phyloP scores from a whole-genome alignment of 2,888 invertebrate genomes.

The Orchesella flavescens region DNA sequence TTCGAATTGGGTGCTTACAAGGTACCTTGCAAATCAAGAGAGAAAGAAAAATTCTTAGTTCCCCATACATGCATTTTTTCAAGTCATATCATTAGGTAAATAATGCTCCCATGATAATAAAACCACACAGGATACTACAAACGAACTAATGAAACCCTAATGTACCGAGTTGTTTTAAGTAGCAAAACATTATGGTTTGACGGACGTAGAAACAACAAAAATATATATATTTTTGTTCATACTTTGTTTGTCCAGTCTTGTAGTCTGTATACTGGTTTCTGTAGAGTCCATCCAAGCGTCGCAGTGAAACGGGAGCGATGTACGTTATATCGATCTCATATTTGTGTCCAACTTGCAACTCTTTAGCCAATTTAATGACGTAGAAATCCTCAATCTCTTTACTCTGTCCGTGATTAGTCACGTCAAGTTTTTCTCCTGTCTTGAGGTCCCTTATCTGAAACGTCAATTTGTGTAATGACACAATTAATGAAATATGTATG shows the following conservation, averaged over 20 bases:
- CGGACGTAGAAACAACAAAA: background rate
- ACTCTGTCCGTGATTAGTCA: slow-evolving; percentile 55
- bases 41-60: background rate
- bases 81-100: slow-evolving; percentile 6
- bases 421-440: slow-evolving; percentile 55
- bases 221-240: background rate
- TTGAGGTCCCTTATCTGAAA: slow-evolving; percentile 54
- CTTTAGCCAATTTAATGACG: slow-evolving; percentile 52
- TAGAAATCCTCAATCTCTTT: slow-evolving; percentile 55
- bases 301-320: slow-evolving; percentile 58
- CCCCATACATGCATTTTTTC: background rate
- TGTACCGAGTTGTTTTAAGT: too few species aligned
- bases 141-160: too few species aligned
- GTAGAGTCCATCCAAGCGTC: slow-evolving; percentile 68
- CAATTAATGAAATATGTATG: slow-evolving; percentile 51
- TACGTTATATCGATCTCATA: slow-evolving; percentile 66
- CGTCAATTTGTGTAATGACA: slow-evolving; percentile 56
- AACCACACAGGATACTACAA: too few species aligned
- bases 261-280: slow-evolving; percentile 64
- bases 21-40: slow-evolving; percentile 37
- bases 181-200: background rate
- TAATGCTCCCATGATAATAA: background rate
- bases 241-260: slow-evolving; percentile 52
- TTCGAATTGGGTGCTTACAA: slow-evolving; percentile 67
- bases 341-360: slow-evolving; percentile 60